Percentiles rank a stretch among this genome's conserved stretches.
phyloP scores from a whole-genome alignment of 2,113 vertebrate genomes.

The Hemiprocne comata region DNA sequence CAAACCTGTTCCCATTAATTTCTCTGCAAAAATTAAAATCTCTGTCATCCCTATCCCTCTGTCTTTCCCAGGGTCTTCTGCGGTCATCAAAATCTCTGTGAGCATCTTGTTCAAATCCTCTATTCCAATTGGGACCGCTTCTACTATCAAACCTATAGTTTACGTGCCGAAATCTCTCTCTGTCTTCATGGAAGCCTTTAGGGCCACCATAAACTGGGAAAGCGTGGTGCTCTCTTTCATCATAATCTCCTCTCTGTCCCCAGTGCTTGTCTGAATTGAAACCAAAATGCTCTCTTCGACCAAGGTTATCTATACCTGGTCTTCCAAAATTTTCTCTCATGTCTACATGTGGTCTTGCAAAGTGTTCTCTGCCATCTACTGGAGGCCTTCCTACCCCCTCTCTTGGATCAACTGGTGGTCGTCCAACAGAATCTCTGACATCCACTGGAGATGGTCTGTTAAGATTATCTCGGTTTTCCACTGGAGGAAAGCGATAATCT shows the following conservation, averaged over 20 bases:
- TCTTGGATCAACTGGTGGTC: constrained; percentile 80
- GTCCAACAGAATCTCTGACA: constrained; percentile 77
- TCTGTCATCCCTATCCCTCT: constrained; percentile 93
- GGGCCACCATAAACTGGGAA: constrained; percentile 79
- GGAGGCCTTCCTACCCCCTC: constrained; percentile 80
- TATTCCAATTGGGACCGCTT: constrained; percentile 87
- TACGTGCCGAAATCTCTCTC: constrained; percentile 80
- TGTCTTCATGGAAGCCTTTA: constrained; percentile 91
- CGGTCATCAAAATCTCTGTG: constrained; percentile 97
- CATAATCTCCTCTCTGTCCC: constrained; percentile 94
- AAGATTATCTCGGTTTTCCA: constrained; percentile 81
- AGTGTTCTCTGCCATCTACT: constrained; percentile 80
- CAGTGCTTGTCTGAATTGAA: constrained; percentile 93
- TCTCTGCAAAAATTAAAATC: constrained; percentile 96
- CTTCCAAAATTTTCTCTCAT: constrained; percentile 84
- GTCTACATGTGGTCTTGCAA: constrained; percentile 80
- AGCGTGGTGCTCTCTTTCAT: constrained; percentile 88
- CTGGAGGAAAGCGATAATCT: constrained; percentile 96
- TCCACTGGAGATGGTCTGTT: constrained; percentile 79
- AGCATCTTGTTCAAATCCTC: constrained; percentile 88
- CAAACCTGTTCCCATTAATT: constrained; percentile 90
- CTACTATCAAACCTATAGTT: constrained; percentile 92
- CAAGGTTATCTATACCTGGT: constrained; percentile 73
- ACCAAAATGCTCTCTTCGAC: constrained; percentile 86
- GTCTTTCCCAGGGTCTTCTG: constrained; percentile 94